Conservation (phyloP, 2,113 vertebrate genomes). For the Chrysochloris asiatica region DNA sequence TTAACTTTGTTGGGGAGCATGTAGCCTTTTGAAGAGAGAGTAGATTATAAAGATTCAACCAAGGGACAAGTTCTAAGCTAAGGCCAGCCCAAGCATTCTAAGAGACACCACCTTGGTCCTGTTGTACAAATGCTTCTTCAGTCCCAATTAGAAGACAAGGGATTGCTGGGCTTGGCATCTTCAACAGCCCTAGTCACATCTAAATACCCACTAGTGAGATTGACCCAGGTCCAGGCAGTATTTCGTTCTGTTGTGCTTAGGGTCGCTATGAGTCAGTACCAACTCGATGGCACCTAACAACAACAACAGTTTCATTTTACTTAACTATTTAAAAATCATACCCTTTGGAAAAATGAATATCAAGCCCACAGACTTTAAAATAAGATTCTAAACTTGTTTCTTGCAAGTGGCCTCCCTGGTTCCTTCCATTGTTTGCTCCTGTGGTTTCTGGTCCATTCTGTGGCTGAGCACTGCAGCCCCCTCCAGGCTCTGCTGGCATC, state of each 20-base stretch:
- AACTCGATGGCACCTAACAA: no score
- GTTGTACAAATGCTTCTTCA: accelerated
- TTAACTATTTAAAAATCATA: background rate
- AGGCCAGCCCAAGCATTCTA: no score
- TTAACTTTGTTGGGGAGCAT: background rate
- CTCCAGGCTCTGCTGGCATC: background rate
- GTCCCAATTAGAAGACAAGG: background rate
- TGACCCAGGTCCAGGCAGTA: no score
- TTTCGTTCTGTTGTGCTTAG: no score
- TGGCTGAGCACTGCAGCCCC: background rate
- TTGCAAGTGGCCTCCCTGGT: background rate
- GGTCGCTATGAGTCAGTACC: no score
- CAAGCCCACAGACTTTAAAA: background rate
- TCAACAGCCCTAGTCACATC: background rate
- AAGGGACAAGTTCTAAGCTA: background rate
- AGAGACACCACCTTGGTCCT: background rate
- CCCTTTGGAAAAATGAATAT: background rate
- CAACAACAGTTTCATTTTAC: no score
- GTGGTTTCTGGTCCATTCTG: background rate
- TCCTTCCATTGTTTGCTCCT: background rate
- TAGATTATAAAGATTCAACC: accelerated
- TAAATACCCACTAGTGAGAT: no score
- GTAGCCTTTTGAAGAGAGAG: background rate
- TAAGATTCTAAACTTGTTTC: background rate
- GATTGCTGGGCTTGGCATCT: accelerated